phyloP scores from a whole-genome alignment of 2,113 vertebrate species.

The Daboia siamensis region DNA sequence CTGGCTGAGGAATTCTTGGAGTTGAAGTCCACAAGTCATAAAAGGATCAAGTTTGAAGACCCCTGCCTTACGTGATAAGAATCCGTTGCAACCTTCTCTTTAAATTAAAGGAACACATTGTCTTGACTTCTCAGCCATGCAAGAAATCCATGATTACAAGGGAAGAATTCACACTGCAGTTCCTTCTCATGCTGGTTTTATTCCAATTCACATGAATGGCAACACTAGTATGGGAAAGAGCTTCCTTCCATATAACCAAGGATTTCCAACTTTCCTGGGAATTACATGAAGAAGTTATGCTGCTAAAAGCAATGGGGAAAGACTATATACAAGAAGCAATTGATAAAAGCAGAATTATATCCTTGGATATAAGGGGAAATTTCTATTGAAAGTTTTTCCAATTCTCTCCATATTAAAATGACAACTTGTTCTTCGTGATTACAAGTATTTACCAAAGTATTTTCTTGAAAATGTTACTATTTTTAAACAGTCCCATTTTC shows the following conservation, averaged over 20 bases:
- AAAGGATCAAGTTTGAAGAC: no score
- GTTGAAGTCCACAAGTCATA: no score
- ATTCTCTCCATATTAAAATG: not conserved
- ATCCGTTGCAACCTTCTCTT: not conserved
- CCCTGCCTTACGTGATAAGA: not conserved
- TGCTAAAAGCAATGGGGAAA: not conserved
- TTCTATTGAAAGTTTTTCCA: not conserved
- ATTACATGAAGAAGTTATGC: not conserved
- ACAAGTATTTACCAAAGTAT: not conserved
- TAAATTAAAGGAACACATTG: not conserved
- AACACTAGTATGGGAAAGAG: not conserved
- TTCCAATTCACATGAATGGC: not conserved
- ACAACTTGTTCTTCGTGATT: not conserved
- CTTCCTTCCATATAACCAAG: not conserved
- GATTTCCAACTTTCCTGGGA: not conserved
- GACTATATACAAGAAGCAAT: not conserved
- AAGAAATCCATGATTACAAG: not conserved
- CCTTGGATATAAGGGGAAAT: not conserved
- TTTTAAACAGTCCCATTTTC: conserved; percentile 31
- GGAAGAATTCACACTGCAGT: not conserved
- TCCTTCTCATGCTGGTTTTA: not conserved
- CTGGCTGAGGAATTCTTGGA: no score
- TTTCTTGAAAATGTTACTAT: not conserved
- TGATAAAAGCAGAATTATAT: not conserved
- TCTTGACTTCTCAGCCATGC: not conserved